phyloP scores from a whole-genome alignment of 2,113 vertebrate genomes.

The Serinus canaria region DNA sequence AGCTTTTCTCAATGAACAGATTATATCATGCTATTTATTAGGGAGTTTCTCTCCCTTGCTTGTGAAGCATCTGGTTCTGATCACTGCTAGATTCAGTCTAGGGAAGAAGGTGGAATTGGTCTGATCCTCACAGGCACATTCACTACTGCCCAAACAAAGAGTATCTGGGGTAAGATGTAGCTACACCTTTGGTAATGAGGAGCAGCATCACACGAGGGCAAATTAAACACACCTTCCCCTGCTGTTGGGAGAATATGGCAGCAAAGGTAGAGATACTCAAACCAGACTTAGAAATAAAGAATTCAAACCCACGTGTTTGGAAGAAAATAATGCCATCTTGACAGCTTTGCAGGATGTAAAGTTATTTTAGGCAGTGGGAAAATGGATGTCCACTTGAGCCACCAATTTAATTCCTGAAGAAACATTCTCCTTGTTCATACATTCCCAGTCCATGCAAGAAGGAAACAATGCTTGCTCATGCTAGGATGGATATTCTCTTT shows the following conservation, averaged over 20 bases:
- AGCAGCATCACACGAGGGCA: background rate
- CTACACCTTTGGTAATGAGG: background rate
- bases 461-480: background rate
- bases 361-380: background rate
- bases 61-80: background rate
- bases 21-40: background rate
- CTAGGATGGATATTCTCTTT: conserved; percentile 19
- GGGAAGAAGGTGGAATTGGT: background rate
- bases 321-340: background rate
- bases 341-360: background rate
- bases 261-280: background rate
- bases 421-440: background rate
- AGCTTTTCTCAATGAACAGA: background rate
- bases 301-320: background rate
- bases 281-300: background rate
- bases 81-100: background rate
- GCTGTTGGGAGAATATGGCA: background rate
- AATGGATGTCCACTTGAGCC: background rate
- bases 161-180: background rate
- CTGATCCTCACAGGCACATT: background rate
- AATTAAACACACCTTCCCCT: background rate
- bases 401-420: background rate
- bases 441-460: background rate
- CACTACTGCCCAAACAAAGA: background rate
- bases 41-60: background rate